These are phyloP conservation scores for Formica exsecta DNA, from an alignment of 1,140 invertebrate species.

Conservation along the genomic window DNA sequence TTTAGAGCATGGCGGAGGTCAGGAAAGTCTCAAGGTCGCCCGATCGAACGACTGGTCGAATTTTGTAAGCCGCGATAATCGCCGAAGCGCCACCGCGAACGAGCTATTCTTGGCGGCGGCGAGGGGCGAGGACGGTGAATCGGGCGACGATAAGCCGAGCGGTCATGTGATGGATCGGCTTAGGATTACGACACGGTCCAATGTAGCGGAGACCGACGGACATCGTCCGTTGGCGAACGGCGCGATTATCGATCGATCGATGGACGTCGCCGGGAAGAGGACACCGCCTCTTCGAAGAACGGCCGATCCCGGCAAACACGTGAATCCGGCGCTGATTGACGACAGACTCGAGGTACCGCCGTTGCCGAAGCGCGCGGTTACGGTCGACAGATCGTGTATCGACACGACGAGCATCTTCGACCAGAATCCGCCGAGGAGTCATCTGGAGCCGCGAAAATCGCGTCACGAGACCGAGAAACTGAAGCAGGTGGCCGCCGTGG, in stretches of 20 bases:
- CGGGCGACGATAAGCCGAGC: constrained; percentile 43
- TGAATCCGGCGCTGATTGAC: constrained; percentile 84
- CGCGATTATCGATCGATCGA: constrained; percentile 81
- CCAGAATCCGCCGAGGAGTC: constrained; percentile 70
- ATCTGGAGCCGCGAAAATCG: constrained; percentile 67
- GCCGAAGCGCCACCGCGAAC: constrained; percentile 21
- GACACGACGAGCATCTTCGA: constrained; percentile 84
- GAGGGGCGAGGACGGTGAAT: constrained; percentile 34
- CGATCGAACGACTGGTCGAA: constrained; percentile 87
- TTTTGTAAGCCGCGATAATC: constrained; percentile 82
- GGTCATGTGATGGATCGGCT: constrained; percentile 42
- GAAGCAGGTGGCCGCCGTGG: constrained; percentile 73
- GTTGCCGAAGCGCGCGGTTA: constrained; percentile 76
- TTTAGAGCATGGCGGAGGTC: constrained; percentile 20
- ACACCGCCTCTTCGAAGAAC: constrained; percentile 56
- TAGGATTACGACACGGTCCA: constrained; percentile 37
- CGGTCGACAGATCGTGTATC: constrained; percentile 83
- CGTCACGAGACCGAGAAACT: constrained; percentile 55
- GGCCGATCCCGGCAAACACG: constrained; percentile 72
- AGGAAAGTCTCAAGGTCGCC: constrained; percentile 84
- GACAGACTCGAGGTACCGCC: constrained; percentile 79
- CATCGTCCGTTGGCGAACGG: background rate
- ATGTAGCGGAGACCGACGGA: background rate
- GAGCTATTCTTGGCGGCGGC: constrained; percentile 42
- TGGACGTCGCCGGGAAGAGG: constrained; percentile 30